These are phyloP conservation scores for Catajapyx aquilonaris DNA, from an alignment of 1,140 invertebrate species.

Conservation along the genomic window DNA sequence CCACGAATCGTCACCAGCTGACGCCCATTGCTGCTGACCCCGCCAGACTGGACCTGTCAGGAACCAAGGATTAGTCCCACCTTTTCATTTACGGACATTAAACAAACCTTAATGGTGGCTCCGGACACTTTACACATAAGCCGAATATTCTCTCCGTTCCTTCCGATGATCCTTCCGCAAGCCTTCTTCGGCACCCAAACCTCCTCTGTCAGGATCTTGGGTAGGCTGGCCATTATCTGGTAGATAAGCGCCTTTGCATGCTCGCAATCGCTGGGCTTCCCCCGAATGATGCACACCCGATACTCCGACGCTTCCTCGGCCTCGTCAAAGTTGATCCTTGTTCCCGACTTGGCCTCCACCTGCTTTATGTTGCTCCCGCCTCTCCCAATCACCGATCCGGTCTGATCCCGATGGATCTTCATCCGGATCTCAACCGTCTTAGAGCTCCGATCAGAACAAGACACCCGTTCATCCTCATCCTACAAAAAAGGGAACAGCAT, in stretches of 20 bases:
- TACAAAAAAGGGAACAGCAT: too few relatives aligned
- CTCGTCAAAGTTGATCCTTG: conserved; percentile 38
- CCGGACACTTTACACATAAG: conserved; percentile 38
- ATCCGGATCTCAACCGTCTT: too few relatives aligned
- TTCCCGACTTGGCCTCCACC: conserved; percentile 43
- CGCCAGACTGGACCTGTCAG: too few relatives aligned
- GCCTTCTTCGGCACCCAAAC: conserved; percentile 37
- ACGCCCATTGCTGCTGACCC: too few relatives aligned
- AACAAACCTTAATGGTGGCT: too few relatives aligned
- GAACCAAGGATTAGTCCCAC: too few relatives aligned
- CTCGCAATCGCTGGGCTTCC: conserved; percentile 32
- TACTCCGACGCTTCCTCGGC: conserved; percentile 18
- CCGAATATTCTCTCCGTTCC: conserved; percentile 41
- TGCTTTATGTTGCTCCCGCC: conserved; percentile 40
- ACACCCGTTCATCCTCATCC: too few relatives aligned
- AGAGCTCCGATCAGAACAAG: too few relatives aligned
- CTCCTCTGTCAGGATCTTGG: conserved; percentile 34
- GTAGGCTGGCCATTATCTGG: conserved; percentile 42
- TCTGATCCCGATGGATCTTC: too few relatives aligned
- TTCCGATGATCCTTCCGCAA: conserved; percentile 43
- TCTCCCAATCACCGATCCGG: conserved; percentile 44
- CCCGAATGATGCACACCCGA: conserved; percentile 39
- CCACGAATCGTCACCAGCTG: background rate
- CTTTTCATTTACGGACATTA: too few relatives aligned
- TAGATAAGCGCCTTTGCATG: conserved; percentile 46